These are phyloP conservation scores for Orthonevra nobilis DNA, from an alignment of 2,888 invertebrate genomes.

Conservation along the genomic window DNA sequence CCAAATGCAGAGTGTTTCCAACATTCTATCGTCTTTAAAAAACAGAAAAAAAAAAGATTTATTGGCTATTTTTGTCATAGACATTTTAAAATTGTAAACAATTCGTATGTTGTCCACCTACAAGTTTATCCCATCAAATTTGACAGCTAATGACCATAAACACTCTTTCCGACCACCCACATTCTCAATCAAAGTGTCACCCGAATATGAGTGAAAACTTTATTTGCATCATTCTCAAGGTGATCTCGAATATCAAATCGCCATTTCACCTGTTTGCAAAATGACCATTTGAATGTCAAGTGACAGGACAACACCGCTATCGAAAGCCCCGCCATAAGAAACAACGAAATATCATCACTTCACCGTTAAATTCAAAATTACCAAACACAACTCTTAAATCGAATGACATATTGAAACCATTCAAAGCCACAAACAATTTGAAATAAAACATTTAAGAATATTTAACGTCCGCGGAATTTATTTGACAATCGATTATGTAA, in stretches of 20 bases:
- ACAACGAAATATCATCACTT: too few species aligned
- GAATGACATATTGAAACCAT: slow-evolving; percentile 26
- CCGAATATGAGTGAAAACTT: neutral
- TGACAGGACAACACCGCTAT: neutral
- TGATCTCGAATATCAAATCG: slow-evolving; percentile 1
- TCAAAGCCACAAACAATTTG: slow-evolving; percentile 7
- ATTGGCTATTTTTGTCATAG: too few species aligned
- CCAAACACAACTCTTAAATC: slow-evolving; percentile 23
- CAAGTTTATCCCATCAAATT: neutral
- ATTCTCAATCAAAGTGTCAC: neutral
- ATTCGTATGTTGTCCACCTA: neutral
- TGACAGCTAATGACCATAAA: slow-evolving; percentile 17
- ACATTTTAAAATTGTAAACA: too few species aligned
- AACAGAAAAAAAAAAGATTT: too few species aligned
- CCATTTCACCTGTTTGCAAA: slow-evolving; percentile 14
- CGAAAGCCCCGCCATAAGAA: neutral
- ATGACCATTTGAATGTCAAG: slow-evolving; percentile 2
- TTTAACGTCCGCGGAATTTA: slow-evolving; percentile 44
- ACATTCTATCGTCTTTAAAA: too few species aligned
- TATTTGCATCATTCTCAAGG: slow-evolving; percentile 7
- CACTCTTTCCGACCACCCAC: slow-evolving; percentile 2
- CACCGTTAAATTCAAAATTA: slow-evolving; percentile 27
- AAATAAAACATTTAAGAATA: slow-evolving; percentile 26
- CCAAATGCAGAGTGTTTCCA: too few species aligned
- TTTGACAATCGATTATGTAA: slow-evolving; percentile 43